phyloP scores from a whole-genome alignment of 2,797 vertebrate species.

The Artibeus lituratus region DNA sequence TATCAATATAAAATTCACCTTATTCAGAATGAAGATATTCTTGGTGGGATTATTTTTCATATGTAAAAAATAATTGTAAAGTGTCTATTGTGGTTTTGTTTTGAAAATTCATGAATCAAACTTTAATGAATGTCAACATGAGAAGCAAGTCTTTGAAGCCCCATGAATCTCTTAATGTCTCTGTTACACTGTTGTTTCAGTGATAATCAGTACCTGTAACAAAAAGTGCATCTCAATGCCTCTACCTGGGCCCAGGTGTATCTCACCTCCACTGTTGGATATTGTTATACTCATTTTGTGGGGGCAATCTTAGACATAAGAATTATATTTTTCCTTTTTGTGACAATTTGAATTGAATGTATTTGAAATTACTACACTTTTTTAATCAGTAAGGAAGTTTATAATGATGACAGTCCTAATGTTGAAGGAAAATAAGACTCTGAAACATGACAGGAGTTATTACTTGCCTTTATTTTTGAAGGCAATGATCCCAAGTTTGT shows the following conservation, averaged over 20 bases:
- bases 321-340: background rate
- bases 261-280: background rate
- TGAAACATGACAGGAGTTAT: background rate
- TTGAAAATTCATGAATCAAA: slow-evolving; percentile 33
- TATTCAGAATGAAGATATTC: background rate
- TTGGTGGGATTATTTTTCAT: background rate
- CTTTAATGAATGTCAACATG: slow-evolving; percentile 56
- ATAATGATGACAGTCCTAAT: background rate
- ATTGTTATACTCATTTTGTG: background rate
- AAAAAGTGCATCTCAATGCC: slow-evolving; percentile 36
- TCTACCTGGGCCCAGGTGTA: background rate
- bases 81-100: slow-evolving; percentile 23
- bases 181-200: slow-evolving; percentile 12
- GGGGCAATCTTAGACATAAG: background rate
- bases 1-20: background rate
- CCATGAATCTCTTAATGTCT: slow-evolving; percentile 53
- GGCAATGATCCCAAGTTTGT: background rate
- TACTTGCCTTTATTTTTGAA: background rate
- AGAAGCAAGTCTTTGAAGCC: slow-evolving; percentile 48
- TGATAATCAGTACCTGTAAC: slow-evolving; percentile 41
- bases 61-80: background rate
- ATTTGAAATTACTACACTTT: background rate
- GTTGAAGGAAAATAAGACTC: background rate
- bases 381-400: background rate
- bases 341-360: background rate